These are phyloP conservation scores for Zaprionus ghesquierei DNA, from an alignment of 1,140 invertebrate species.

Conservation along the genomic window DNA sequence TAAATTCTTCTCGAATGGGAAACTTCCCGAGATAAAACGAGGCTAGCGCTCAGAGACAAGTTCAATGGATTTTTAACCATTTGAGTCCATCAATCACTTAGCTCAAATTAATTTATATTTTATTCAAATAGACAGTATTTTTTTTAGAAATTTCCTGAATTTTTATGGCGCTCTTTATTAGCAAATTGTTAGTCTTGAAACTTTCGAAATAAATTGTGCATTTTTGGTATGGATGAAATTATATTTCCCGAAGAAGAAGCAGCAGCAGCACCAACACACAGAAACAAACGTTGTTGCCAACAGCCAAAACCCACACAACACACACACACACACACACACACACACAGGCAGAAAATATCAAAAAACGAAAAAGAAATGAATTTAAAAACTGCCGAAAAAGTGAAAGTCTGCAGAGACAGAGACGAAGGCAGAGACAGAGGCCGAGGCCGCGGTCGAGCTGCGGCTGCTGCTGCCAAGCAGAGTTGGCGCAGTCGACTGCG, in stretches of 20 bases:
- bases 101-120: not conserved
- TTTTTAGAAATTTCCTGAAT: conserved; percentile 13
- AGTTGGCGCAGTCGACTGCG: conserved; percentile 3
- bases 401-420: conserved; percentile 65
- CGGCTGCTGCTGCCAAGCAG: conserved; percentile 2
- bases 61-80: too few relatives aligned
- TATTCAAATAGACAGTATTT: conserved; percentile 1
- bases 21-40: not conserved
- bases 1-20: not conserved
- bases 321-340: conserved; percentile 38
- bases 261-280: conserved; percentile 8
- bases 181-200: conserved; percentile 17
- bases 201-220: conserved; percentile 55
- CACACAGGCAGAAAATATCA: conserved; percentile 42
- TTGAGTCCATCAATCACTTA: not conserved
- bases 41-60: not conserved
- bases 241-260: conserved; percentile 41
- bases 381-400: conserved; percentile 82
- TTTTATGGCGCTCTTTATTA: not conserved
- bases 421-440: conserved; percentile 3
- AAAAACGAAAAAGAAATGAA: conserved; percentile 68
- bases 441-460: conserved; percentile 25
- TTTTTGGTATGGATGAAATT: conserved; percentile 41
- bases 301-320: conserved; percentile 32
- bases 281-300: conserved; percentile 26